Conservation (phyloP, 2,888 invertebrate genomes). For the Drosophila nr. perissopoda region DNA sequence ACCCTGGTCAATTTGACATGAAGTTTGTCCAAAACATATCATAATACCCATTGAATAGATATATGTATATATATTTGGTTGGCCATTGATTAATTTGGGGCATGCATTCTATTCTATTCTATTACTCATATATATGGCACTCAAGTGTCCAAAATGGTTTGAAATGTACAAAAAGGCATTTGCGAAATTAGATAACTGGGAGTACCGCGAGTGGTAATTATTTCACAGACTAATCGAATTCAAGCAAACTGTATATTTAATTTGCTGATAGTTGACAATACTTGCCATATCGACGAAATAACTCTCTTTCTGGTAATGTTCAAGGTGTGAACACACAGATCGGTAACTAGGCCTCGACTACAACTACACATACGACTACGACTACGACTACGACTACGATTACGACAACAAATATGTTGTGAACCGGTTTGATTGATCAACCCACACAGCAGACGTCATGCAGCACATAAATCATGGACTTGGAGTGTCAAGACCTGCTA, state of each 20-base stretch:
- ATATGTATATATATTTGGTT: slow-evolving; percentile 10
- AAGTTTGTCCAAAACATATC: neutral
- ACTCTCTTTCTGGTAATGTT: slow-evolving; percentile 9
- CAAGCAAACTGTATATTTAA: slow-evolving; percentile 20
- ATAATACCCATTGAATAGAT: neutral
- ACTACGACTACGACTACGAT: neutral
- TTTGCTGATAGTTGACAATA: slow-evolving; percentile 45
- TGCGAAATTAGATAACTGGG: slow-evolving; percentile 25
- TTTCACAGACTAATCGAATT: slow-evolving; percentile 31
- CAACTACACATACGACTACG: neutral
- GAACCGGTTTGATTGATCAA: slow-evolving; percentile 56
- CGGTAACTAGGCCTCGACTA: slow-evolving; percentile 27
- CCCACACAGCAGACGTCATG: slow-evolving; percentile 23
- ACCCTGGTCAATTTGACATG: neutral
- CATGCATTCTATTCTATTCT: slow-evolving; percentile 9
- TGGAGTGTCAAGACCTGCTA: slow-evolving; percentile 59
- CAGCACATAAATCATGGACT: slow-evolving; percentile 59
- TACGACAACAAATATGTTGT: slow-evolving; percentile 1
- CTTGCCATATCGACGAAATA: slow-evolving; percentile 6
- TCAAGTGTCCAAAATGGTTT: slow-evolving; percentile 49
- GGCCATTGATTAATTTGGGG: slow-evolving; percentile 49
- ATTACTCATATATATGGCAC: slow-evolving; percentile 59
- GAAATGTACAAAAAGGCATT: slow-evolving; percentile 19
- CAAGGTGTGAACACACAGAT: slow-evolving; percentile 23
- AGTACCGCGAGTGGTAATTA: slow-evolving; percentile 11